Conservation (phyloP, 2,113 vertebrate species). For the Serilophus lunatus region DNA sequence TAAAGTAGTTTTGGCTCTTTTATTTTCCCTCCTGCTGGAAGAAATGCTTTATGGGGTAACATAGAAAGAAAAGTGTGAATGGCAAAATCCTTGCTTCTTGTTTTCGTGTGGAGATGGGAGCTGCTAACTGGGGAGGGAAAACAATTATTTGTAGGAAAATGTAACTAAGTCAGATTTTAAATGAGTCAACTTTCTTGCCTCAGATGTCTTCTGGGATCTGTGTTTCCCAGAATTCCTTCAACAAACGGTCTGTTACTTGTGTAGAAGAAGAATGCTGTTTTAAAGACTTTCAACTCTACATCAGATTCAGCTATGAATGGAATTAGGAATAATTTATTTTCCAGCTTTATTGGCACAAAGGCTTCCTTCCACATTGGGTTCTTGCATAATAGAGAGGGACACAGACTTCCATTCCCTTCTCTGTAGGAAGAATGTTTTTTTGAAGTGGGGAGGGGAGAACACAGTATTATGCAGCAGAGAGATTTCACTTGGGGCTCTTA, state of each 20-base stretch:
- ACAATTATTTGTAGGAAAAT: neutral
- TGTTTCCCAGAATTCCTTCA: neutral
- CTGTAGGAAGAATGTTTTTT: neutral
- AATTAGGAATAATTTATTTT: constrained; percentile 21
- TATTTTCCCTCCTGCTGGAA: neutral
- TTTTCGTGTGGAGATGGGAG: neutral
- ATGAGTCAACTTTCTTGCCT: neutral
- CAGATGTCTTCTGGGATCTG: neutral
- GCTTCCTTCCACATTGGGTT: neutral
- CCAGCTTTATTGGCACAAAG: neutral
- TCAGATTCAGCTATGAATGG: neutral
- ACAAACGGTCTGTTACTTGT: neutral
- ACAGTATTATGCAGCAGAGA: neutral
- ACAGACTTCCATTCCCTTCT: neutral
- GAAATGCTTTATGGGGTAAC: neutral
- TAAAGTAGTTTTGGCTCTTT: neutral
- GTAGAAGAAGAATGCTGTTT: neutral
- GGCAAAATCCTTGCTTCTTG: neutral
- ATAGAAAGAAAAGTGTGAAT: neutral
- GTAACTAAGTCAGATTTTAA: neutral
- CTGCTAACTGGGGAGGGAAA: neutral
- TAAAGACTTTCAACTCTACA: neutral
- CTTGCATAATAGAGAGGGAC: neutral
- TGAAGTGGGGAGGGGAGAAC: neutral
- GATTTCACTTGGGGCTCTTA: neutral